Base-by-base conservation (phyloP, 2,888 invertebrate species). In the Thera britannica region DNA sequence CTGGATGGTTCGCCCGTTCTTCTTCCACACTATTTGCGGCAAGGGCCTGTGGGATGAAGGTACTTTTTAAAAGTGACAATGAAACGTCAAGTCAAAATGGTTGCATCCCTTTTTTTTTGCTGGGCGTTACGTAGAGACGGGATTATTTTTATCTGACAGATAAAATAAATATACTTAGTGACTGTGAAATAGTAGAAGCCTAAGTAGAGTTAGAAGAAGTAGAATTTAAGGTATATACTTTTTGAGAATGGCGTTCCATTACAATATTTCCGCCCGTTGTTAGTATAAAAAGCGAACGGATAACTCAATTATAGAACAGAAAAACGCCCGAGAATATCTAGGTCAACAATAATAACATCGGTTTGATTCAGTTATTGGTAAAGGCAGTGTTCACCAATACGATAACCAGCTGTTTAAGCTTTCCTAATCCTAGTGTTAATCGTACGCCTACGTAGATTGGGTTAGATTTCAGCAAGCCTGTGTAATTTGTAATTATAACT, bases 11-110 rank as follows among this genome's bases (percentile, higher is more conserved):
- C 93, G 92, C 0, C 97, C 97, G 81, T 97, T 95, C 89, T 98
- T 98, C 75, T 95, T 96, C 99, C 99, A 99, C 11, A 97, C 96
- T 3, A 98, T 97, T 87, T 98, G 97, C 0, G 99, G 99, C 62
- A 99, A 90, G 0, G 99, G 99, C 76, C 97, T 97, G 87, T 2
- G 44, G 58, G 8, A 9, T 57, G 2, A 11, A 11, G 34, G 4
- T 5, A 8, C 11, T 35, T 51, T 23, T 11, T 5, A 55, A 5
- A 41, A 9, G 9, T 38, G 38, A 6, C 4, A 38, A 38, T 38
- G 23, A 38, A 5, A 38, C 38, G 6, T 38, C 38, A 38, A 6
- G 38, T 38, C 23, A 23, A 23, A 23, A 23, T 23, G 23, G 23
- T 23, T 23, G 23, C 23, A 23, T 23, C 23, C 23, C 23, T 23